phyloP scores from a whole-genome alignment of 2,888 invertebrate species.

The Palloptera scutellata region DNA sequence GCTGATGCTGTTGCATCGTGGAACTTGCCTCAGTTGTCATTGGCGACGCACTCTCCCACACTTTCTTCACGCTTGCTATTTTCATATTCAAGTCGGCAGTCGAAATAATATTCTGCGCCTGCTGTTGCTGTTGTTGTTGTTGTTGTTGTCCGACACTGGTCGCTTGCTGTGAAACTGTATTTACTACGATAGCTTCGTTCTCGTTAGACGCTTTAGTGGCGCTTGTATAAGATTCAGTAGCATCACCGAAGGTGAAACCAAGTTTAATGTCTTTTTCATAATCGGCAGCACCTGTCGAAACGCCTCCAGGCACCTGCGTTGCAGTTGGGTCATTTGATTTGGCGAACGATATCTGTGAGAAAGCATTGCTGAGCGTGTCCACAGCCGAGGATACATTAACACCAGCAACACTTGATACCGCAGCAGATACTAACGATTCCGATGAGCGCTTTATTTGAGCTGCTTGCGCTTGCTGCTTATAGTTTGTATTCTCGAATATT shows the following conservation, averaged over 20 bases:
- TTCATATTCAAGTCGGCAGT: slow-evolving; percentile 93
- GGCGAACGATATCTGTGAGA: slow-evolving; percentile 74
- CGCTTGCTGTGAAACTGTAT: slow-evolving; percentile 11
- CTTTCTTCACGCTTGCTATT: slow-evolving; percentile 89
- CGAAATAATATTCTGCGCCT: slow-evolving; percentile 71
- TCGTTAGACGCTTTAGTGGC: slow-evolving; percentile 60
- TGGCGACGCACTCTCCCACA: slow-evolving; percentile 76
- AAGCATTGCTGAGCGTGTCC: slow-evolving; percentile 66
- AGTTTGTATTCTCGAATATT: slow-evolving; percentile 92
- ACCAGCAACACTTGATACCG: slow-evolving; percentile 46
- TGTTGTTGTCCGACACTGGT: slow-evolving; percentile 60
- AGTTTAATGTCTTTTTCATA: slow-evolving; percentile 89
- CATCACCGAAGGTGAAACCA: slow-evolving; percentile 85
- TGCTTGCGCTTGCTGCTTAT: slow-evolving; percentile 69
- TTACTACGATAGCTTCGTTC: slow-evolving; percentile 30
- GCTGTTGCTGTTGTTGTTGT: slow-evolving; percentile 52
- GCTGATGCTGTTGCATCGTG: slow-evolving; percentile 50
- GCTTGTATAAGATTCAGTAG: slow-evolving; percentile 66
- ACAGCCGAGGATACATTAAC: slow-evolving; percentile 49
- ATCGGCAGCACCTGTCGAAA: slow-evolving; percentile 68
- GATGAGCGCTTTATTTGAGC: slow-evolving; percentile 44
- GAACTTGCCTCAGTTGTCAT: slow-evolving; percentile 74
- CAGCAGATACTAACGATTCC: slow-evolving; percentile 38
- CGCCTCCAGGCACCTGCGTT: slow-evolving; percentile 28
- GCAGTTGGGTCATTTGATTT: slow-evolving; percentile 48